These are phyloP conservation scores for Megastigmus dorsalis DNA, from an alignment of 2,888 invertebrate genomes.

Conservation along the genomic window DNA sequence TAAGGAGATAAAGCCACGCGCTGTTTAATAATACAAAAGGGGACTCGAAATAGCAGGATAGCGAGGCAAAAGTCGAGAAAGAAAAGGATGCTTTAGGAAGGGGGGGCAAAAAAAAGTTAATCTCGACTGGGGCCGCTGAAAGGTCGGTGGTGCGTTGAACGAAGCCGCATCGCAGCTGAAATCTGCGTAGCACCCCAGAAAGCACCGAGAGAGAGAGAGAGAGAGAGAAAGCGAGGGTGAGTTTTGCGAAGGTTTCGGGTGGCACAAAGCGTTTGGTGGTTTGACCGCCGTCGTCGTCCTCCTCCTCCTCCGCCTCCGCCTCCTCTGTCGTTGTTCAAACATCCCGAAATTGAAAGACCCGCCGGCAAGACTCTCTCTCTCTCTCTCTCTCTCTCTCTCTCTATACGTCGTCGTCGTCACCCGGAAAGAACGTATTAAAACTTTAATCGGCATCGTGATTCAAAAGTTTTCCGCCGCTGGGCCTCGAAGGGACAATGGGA, in stretches of 20 bases:
- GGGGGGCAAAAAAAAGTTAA: too few species aligned
- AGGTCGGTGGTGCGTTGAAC: too few species aligned
- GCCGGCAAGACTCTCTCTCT: too few species aligned
- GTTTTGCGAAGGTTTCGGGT: neutral
- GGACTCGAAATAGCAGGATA: neutral
- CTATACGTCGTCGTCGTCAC: too few species aligned
- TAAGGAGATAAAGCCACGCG: neutral
- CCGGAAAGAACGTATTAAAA: constrained; percentile 22
- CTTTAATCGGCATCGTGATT: constrained; percentile 27
- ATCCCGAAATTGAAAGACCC: constrained; percentile 29
- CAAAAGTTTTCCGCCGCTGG: neutral
- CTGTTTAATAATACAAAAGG: constrained; percentile 11
- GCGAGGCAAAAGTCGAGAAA: too few species aligned
- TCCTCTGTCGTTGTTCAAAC: constrained; percentile 27
- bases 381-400: too few species aligned
- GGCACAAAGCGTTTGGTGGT: neutral
- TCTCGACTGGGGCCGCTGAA: neutral
- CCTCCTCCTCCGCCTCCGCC: neutral
- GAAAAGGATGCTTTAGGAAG: neutral
- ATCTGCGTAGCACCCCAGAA: too few species aligned
- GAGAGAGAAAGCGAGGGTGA: neutral
- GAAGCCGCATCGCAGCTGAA: too few species aligned
- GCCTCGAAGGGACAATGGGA: too few species aligned
- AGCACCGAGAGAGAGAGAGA: too few species aligned
- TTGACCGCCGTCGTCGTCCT: too few species aligned